phyloP scores from a whole-genome alignment of 2,113 vertebrate species.

The Calidris pugnax region DNA sequence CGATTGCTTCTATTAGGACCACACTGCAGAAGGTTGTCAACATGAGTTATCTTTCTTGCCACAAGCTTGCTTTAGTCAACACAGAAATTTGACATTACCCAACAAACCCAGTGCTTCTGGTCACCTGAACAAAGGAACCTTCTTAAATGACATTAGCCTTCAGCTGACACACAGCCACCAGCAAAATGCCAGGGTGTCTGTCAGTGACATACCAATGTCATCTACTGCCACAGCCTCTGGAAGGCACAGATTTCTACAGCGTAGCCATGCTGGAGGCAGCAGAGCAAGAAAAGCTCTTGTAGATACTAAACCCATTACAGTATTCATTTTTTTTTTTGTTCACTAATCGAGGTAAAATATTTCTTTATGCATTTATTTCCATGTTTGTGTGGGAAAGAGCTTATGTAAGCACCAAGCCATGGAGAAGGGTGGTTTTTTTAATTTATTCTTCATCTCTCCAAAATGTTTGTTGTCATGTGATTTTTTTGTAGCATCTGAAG shows the following conservation, averaged over 20 bases:
- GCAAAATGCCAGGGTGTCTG: slow-evolving; percentile 22
- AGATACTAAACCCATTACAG: background rate
- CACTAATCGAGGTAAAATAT: background rate
- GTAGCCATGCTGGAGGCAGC: background rate
- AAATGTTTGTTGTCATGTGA: background rate
- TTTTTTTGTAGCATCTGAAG: background rate
- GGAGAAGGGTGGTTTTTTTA: rapidly evolving
- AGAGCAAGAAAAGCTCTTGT: background rate
- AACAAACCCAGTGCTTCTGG: slow-evolving; percentile 21
- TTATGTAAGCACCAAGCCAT: background rate
- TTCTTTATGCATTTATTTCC: background rate
- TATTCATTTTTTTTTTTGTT: background rate
- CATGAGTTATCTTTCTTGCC: slow-evolving; percentile 29
- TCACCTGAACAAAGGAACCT: slow-evolving; percentile 40
- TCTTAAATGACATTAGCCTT: slow-evolving; percentile 27
- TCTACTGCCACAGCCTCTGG: background rate
- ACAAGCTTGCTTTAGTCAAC: background rate
- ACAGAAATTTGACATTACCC: slow-evolving; percentile 15
- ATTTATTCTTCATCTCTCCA: background rate
- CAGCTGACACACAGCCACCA: background rate
- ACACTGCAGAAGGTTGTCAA: slow-evolving; percentile 8
- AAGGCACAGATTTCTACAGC: background rate
- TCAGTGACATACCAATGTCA: background rate
- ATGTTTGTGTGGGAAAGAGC: background rate
- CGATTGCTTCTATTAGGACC: slow-evolving; percentile 17